Evolutionary conservation across 2,888 invertebrate species (phyloP).

Genomic region (Pachymerium ferrugineum): DNA sequence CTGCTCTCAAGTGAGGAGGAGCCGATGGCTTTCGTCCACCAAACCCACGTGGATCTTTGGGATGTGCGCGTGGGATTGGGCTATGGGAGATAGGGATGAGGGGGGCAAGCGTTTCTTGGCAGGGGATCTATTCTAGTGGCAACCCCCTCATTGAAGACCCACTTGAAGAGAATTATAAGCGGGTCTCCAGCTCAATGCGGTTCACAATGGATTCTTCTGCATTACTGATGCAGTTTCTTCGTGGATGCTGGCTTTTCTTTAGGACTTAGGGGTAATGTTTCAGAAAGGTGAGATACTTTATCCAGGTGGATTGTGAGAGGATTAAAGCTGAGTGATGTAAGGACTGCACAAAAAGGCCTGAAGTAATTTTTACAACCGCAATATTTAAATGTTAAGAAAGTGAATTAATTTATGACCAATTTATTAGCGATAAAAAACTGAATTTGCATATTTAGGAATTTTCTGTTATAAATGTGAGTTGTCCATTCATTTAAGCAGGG

Average conservation of each 20-base stretch:
- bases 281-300: conserved; percentile 3
- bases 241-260: conserved; percentile 5
- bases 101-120: conserved; percentile 25
- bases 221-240: conserved; percentile 22
- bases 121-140: conserved; percentile 27
- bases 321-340: not conserved
- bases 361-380: no score
- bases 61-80: conserved; percentile 9
- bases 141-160: conserved; percentile 25
- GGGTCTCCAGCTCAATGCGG: conserved; percentile 5
- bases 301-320: not conserved
- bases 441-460: no score
- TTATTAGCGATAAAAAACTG: no score
- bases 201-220: conserved; percentile 27
- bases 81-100: conserved; percentile 23
- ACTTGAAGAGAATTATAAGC: conserved; percentile 23
- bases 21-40: not conserved
- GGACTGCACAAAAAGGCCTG: no score
- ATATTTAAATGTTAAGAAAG: no score
- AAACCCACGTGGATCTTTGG: conserved; percentile 1
- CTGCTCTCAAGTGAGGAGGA: not conserved
- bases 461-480: no score
- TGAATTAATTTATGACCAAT: no score
- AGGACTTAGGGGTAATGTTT: not conserved
- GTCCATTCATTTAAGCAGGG: not conserved